Conservation (phyloP, 2,113 vertebrate species). For the Pomatorhinus ruficollis region DNA sequence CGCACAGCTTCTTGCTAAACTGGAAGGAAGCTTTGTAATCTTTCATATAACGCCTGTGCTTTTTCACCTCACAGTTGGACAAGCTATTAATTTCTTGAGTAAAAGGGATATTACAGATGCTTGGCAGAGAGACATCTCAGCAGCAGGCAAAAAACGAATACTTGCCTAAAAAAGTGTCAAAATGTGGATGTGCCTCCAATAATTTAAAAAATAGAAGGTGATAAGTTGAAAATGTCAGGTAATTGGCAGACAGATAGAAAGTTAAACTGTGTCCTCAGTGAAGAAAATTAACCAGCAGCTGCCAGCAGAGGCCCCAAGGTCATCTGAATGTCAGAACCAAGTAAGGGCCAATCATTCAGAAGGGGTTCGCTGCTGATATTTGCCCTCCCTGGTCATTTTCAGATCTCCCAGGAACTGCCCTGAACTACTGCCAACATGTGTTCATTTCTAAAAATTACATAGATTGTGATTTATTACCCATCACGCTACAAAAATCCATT, state of each 20-base stretch:
- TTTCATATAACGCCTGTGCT: neutral
- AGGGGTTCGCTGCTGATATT: constrained; percentile 81
- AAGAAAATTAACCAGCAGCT: constrained; percentile 87
- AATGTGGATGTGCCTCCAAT: constrained; percentile 81
- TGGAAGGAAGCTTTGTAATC: neutral
- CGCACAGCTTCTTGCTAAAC: neutral
- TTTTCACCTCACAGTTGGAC: neutral
- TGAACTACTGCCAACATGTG: constrained; percentile 83
- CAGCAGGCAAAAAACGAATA: constrained; percentile 47
- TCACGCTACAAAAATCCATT: constrained; percentile 88
- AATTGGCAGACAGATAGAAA: constrained; percentile 87
- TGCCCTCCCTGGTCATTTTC: constrained; percentile 80
- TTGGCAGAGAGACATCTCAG: constrained; percentile 31
- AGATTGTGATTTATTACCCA: constrained; percentile 98
- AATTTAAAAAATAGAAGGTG: constrained; percentile 85
- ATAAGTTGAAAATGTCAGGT: constrained; percentile 88
- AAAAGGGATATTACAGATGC: neutral
- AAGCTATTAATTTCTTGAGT: constrained; percentile 45
- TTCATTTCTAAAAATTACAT: constrained; percentile 89
- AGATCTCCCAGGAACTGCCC: constrained; percentile 82
- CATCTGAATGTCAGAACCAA: constrained; percentile 92
- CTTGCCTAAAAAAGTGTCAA: constrained; percentile 78
- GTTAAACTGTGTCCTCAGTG: constrained; percentile 86
- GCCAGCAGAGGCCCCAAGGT: constrained; percentile 86
- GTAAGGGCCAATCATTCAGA: constrained; percentile 93